Percentiles rank a stretch among this genome's conserved stretches.
These are phyloP conservation scores for Sylvicola cinctus DNA, from an alignment of 2,888 invertebrate species.

Conservation along the genomic window DNA sequence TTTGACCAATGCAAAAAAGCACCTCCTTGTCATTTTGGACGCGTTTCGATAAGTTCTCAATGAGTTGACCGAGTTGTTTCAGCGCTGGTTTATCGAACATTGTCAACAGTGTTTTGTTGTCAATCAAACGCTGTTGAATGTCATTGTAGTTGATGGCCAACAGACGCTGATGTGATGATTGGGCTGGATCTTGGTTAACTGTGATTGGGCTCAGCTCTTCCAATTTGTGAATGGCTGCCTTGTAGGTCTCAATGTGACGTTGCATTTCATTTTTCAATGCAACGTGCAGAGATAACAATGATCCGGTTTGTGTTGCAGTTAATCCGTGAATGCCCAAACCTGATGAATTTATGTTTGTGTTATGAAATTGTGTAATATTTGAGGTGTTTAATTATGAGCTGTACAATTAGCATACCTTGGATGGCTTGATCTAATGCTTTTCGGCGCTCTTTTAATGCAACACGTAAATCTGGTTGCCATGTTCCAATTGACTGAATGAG, in stretches of 20 bases:
- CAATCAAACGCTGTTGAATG: constrained; percentile 75
- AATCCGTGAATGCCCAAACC: constrained; percentile 72
- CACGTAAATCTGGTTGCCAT: constrained; percentile 44
- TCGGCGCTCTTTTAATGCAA: constrained; percentile 42
- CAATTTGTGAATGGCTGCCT: constrained; percentile 66
- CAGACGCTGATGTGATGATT: constrained; percentile 75
- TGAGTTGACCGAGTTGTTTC: constrained; percentile 48
- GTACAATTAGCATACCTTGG: constrained; percentile 39
- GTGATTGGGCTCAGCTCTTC: constrained; percentile 45
- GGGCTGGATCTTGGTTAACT: constrained; percentile 50
- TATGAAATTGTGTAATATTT: background rate
- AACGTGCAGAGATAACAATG: constrained; percentile 56
- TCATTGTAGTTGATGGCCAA: constrained; percentile 65
- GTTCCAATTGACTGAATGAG: constrained; percentile 36
- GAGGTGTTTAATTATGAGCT: background rate
- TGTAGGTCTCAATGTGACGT: constrained; percentile 66
- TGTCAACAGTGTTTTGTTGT: constrained; percentile 75
- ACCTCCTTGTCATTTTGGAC: constrained; percentile 86
- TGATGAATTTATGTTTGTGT: no score
- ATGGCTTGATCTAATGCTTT: constrained; percentile 65
- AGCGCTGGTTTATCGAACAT: constrained; percentile 64
- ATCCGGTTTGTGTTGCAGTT: constrained; percentile 38
- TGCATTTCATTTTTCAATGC: constrained; percentile 70
- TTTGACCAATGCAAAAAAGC: constrained; percentile 46
- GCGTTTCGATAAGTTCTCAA: constrained; percentile 47